These are phyloP conservation scores for Girardia tigrina DNA, from an alignment of 2,888 invertebrate genomes.

Conservation along the genomic window DNA sequence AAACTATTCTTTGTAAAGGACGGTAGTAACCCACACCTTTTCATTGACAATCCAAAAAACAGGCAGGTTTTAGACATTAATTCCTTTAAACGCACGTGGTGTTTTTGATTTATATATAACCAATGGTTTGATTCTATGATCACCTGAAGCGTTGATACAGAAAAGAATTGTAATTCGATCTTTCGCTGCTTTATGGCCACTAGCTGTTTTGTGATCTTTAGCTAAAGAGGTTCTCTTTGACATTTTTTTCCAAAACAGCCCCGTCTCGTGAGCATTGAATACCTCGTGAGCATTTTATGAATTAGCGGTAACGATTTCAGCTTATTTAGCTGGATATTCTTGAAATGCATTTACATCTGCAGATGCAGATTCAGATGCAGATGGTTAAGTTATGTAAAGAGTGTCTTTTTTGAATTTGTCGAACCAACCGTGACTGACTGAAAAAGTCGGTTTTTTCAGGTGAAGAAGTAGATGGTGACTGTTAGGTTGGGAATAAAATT, in stretches of 20 bases:
- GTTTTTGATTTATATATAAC: background rate
- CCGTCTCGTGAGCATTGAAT: no score
- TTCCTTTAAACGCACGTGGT: background rate
- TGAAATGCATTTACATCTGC: background rate
- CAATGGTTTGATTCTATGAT: background rate
- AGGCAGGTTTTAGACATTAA: background rate
- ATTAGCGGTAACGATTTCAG: background rate
- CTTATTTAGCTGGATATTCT: background rate
- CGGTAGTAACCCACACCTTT: background rate
- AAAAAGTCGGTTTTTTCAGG: no score
- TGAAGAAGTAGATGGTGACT: no score
- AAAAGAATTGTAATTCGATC: background rate
- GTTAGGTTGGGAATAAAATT: no score
- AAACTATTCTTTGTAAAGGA: background rate
- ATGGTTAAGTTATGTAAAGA: background rate
- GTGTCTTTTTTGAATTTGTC: background rate
- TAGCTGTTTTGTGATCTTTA: conserved; percentile 1
- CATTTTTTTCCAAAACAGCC: background rate
- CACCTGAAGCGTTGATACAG: background rate
- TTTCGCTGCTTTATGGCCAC: no score
- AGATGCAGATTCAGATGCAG: background rate
- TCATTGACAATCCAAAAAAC: background rate
- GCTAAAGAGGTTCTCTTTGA: background rate
- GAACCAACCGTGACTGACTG: no score
- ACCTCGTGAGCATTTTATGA: background rate